phyloP scores from a whole-genome alignment of 2,797 vertebrate species.

The Sylvilagus floridanus region DNA sequence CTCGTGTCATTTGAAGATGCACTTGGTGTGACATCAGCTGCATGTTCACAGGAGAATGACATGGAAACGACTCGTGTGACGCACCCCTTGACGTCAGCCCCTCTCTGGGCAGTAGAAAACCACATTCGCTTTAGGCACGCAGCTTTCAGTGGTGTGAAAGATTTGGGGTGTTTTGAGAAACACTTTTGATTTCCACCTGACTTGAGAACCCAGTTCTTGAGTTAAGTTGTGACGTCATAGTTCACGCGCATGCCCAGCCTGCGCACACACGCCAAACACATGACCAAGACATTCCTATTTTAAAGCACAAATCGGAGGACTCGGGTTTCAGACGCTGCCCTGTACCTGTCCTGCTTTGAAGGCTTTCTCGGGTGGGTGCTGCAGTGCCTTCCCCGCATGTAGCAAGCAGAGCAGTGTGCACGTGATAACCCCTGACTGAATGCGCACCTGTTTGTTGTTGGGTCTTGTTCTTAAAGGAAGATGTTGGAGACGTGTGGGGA shows the following conservation, averaged over 20 bases:
- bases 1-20: background rate
- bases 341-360: background rate
- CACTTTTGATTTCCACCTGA: background rate
- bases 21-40: background rate
- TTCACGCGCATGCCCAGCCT: background rate
- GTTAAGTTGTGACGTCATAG: background rate
- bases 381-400: background rate
- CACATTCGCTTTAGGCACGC: background rate
- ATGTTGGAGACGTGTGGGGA: constrained; percentile 98
- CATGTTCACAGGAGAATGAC: background rate
- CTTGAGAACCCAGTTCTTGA: background rate
- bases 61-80: background rate
- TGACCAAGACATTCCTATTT: background rate
- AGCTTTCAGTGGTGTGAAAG: background rate
- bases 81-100: background rate
- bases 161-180: background rate
- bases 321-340: background rate
- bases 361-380: background rate
- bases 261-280: rapidly evolving
- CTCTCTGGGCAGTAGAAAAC: background rate
- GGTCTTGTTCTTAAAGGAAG: constrained; percentile 89
- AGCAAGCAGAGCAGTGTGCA: background rate
- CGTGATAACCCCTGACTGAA: background rate
- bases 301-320: background rate
- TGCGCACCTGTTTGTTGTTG: background rate